Conservation (phyloP, 2,888 invertebrate genomes). For the Tenthredo scrophulariae region DNA sequence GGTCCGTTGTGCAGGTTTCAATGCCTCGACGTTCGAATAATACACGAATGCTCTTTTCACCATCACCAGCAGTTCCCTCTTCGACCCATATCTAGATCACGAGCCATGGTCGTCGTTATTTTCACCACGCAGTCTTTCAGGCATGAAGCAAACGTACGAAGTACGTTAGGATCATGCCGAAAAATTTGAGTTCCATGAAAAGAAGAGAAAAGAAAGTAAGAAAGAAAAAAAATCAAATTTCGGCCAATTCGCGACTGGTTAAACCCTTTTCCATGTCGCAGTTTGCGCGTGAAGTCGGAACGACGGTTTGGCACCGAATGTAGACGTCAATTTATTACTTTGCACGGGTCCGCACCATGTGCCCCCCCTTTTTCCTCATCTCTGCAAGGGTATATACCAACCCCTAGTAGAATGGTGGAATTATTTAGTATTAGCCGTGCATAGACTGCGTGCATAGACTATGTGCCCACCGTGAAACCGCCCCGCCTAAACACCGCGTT, state of each 20-base stretch:
- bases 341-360: not conserved
- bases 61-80: slow-evolving; percentile 51
- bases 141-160: not conserved
- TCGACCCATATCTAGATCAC: slow-evolving; percentile 60
- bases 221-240: not conserved
- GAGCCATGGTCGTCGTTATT: slow-evolving; percentile 60
- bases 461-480: slow-evolving; percentile 76
- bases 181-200: not conserved
- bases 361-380: not conserved
- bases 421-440: slow-evolving; percentile 74
- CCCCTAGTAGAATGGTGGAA: slow-evolving; percentile 73
- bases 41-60: slow-evolving; percentile 57
- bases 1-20: slow-evolving; percentile 40
- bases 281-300: not conserved
- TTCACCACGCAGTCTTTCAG: slow-evolving; percentile 29
- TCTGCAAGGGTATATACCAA: slow-evolving; percentile 56
- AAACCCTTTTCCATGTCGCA: not conserved
- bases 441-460: slow-evolving; percentile 65
- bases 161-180: not conserved
- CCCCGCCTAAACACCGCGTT: slow-evolving; percentile 78
- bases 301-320: slow-evolving; percentile 49
- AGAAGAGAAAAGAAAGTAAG: not conserved
- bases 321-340: slow-evolving; percentile 55
- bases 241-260: not conserved
- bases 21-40: slow-evolving; percentile 52